Evolutionary conservation across 2,797 vertebrate genomes (phyloP).

Genomic region (Alcedo atthis): DNA sequence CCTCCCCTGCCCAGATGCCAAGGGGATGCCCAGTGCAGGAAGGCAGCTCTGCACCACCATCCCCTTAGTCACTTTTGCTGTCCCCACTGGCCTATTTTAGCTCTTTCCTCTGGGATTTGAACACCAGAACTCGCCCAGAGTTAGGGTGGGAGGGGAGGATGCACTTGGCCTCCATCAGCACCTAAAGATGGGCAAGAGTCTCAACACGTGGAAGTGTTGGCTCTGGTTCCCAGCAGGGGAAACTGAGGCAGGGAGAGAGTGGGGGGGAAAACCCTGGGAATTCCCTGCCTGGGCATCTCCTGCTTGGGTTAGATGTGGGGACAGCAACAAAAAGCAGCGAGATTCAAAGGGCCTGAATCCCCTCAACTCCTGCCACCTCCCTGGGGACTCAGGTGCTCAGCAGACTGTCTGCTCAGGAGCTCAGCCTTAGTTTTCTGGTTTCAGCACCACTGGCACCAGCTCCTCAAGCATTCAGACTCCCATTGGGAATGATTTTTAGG

Average conservation of each 20-base stretch:
- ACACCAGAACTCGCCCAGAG: rapidly evolving
- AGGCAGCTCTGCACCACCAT: not conserved
- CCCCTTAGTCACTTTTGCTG: not conserved
- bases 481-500: not conserved
- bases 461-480: not conserved
- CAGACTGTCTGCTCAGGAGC: not conserved
- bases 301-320: not conserved
- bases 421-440: not conserved
- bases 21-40: not conserved
- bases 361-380: not conserved
- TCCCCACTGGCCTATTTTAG: not conserved
- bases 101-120: not conserved
- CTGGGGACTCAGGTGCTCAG: not conserved
- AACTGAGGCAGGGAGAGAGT: not conserved
- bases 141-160: not conserved
- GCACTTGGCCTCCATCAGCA: not conserved
- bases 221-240: not conserved
- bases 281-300: not conserved
- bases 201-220: rapidly evolving
- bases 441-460: not conserved
- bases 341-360: not conserved
- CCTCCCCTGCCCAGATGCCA: rapidly evolving
- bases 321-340: not conserved
- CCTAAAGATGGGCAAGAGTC: not conserved
- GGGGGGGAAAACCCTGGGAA: not conserved